phyloP scores from a whole-genome alignment of 2,888 invertebrate species.

The Drosophila kuntzei region DNA sequence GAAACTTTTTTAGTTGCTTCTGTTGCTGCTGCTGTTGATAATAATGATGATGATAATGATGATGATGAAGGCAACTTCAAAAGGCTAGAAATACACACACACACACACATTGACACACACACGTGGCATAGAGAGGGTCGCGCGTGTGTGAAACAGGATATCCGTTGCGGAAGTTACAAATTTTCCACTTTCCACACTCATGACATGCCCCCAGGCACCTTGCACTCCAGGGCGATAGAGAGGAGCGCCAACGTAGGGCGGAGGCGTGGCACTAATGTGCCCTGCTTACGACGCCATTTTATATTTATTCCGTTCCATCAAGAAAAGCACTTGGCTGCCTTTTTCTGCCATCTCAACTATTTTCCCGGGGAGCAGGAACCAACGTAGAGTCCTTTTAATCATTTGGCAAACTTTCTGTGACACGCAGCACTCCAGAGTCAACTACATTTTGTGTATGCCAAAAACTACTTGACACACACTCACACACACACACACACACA shows the following conservation, averaged over 20 bases:
- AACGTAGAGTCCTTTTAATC: constrained; percentile 78
- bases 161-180: constrained; percentile 83
- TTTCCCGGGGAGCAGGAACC: constrained; percentile 29
- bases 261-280: constrained; percentile 72
- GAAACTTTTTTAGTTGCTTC: constrained; percentile 71
- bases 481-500: constrained; percentile 26
- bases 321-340: constrained; percentile 66
- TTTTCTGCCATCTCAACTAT: constrained; percentile 66
- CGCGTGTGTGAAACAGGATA: constrained; percentile 80
- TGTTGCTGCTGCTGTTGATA: constrained; percentile 17
- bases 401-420: constrained; percentile 80
- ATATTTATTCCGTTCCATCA: constrained; percentile 75
- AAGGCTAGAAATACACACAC: constrained; percentile 33
- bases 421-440: constrained; percentile 75
- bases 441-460: constrained; percentile 77
- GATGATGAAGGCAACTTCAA: constrained; percentile 46
- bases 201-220: constrained; percentile 60
- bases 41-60: constrained; percentile 24
- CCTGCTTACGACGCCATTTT: constrained; percentile 78
- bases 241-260: not conserved
- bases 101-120: constrained; percentile 19
- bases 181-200: constrained; percentile 81
- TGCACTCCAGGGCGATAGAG: constrained; percentile 16
- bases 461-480: constrained; percentile 58
- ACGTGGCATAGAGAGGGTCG: constrained; percentile 28